Evolutionary conservation across 2,113 vertebrate genomes (phyloP).

Genomic region (Pipra filicauda): DNA sequence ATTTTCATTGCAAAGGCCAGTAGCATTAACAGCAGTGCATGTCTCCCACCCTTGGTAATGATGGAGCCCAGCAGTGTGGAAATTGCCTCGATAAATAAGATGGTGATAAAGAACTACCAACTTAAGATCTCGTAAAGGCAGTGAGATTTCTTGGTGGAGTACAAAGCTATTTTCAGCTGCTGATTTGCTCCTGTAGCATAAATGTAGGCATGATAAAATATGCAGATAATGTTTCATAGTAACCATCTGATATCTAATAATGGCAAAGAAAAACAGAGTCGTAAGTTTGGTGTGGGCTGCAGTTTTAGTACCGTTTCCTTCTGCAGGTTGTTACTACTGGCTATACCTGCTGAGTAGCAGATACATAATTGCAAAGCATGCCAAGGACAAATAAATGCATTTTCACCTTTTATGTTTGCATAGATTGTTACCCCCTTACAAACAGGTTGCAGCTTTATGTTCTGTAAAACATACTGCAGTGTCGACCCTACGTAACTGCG

Average conservation of each 20-base stretch:
- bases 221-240: not conserved
- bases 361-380: not conserved
- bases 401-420: not conserved
- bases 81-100: slow-evolving; percentile 16
- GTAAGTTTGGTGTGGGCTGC: not conserved
- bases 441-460: not conserved
- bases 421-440: not conserved
- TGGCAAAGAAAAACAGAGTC: not conserved
- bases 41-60: not conserved
- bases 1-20: not conserved
- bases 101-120: not conserved
- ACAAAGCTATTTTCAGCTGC: not conserved
- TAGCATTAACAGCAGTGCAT: not conserved
- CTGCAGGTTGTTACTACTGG: not conserved
- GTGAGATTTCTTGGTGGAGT: not conserved
- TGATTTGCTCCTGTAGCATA: not conserved
- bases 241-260: slow-evolving; percentile 24
- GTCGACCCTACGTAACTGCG: rapidly evolving
- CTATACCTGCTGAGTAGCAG: not conserved
- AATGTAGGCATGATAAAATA: slow-evolving; percentile 3
- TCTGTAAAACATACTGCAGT: not conserved
- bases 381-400: not conserved
- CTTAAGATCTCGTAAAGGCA: not conserved
- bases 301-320: not conserved
- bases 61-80: not conserved